Base-by-base conservation (phyloP, 2,797 vertebrate genomes). In the Poeciliopsis presidionis region DNA sequence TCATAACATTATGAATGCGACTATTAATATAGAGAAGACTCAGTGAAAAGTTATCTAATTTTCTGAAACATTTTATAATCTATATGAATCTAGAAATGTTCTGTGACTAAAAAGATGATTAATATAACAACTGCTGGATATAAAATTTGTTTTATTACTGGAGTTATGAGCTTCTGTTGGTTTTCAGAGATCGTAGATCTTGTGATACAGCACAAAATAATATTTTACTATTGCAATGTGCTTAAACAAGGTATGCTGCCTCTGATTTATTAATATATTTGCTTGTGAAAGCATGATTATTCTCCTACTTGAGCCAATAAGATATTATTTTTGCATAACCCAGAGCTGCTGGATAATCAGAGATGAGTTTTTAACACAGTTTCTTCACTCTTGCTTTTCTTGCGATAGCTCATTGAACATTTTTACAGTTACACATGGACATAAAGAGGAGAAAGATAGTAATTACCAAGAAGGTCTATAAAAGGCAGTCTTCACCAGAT, bases 41-140 rank as follows among this genome's bases (percentile, higher is more conserved):
- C 79, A 83, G 81, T 51, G 46, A 87, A 86, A 83, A 91, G 89
- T 91, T 80, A 90, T 88, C 86, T 82, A 72, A 86, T 88, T 83
- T 87, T 77, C 76, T 92, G 85, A 81, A 90, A 90, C 88, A 78
- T 91, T 90, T 87, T 88, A 84, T 88, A 82, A 90, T 89, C 80
- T 89, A 79, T 89, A 89, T 89, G 91, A 90, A 93, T 89, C 81
- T 78, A 77, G 63, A 5, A 77, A 41, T 72, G 80, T 83, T 80
- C 78, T 90, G 87, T 88, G 88, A 90, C 88, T 91, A 92, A 88
- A 75, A 85, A 80, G 91, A 89, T 88, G 86, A 91, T 92, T 92
- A 90, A 90, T 90, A 82, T 86, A 87, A 89, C 87, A 84, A 53
- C 78, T 36, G 86, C 43, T 77, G 78, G 79, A 53, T 76, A 9